Evolutionary conservation across 2,888 invertebrate species (phyloP).

Genomic region (Caenorhabditis zanzibari): DNA sequence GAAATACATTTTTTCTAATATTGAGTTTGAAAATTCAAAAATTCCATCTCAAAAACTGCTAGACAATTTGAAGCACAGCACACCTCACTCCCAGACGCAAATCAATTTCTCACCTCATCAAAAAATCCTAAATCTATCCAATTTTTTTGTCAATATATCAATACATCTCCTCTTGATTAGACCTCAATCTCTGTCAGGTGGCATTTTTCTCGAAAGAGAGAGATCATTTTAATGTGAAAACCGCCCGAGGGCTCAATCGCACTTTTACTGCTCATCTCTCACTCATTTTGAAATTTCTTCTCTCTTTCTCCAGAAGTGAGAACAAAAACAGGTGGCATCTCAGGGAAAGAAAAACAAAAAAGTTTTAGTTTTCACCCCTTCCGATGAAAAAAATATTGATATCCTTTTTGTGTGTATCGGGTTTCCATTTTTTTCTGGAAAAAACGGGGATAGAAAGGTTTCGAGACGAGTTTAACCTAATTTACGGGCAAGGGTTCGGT

Average conservation of each 20-base stretch:
- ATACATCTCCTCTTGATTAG: conserved; percentile 19
- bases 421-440: not conserved
- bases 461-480: conserved; percentile 20
- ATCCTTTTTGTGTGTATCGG: conserved; percentile 14
- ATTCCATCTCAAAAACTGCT: not conserved
- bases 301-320: conserved; percentile 1
- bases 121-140: not conserved
- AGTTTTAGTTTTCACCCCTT: conserved; percentile 43
- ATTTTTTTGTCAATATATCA: conserved; percentile 8
- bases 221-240: conserved; percentile 31
- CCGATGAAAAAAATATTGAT: not conserved
- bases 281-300: conserved; percentile 1
- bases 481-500: conserved; percentile 17
- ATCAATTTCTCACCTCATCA: conserved; percentile 12
- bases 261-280: not conserved
- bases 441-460: not conserved
- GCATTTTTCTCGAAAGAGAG: not conserved
- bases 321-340: conserved; percentile 29
- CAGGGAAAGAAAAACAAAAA: conserved; percentile 26
- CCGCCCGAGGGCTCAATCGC: conserved; percentile 19
- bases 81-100: not conserved
- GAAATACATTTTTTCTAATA: no score
- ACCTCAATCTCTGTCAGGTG: conserved; percentile 18
- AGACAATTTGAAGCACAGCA: not conserved
- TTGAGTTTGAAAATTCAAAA: conserved; percentile 6